Evolutionary conservation across 2,113 vertebrate genomes (phyloP).

Genomic region (Amphilophus citrinellus): DNA sequence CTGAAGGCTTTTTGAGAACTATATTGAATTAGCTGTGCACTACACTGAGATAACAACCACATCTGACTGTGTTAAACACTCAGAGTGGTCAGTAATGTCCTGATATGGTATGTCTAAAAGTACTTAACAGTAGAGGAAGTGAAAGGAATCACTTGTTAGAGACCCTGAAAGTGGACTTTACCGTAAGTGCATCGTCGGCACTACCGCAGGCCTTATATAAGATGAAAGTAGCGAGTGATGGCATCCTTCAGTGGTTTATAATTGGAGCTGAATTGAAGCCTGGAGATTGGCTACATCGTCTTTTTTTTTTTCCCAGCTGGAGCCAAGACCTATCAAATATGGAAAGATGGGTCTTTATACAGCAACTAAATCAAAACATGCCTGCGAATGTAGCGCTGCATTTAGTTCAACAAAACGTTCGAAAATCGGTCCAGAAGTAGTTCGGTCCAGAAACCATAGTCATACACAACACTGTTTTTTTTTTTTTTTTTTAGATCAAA

Average conservation of each 20-base stretch:
- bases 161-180: background rate
- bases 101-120: slow-evolving; percentile 7
- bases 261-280: background rate
- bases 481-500: background rate
- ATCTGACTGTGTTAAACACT: slow-evolving; percentile 9
- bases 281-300: background rate
- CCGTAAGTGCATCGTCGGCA: background rate
- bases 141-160: background rate
- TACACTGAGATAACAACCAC: background rate
- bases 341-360: background rate
- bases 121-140: slow-evolving; percentile 10
- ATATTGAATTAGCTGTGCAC: slow-evolving; percentile 14
- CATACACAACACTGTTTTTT: background rate
- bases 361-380: background rate
- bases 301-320: background rate
- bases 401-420: background rate
- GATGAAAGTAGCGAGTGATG: background rate
- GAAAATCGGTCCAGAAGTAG: background rate
- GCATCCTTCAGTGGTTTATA: background rate
- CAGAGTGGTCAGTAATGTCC: slow-evolving; percentile 16
- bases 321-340: background rate
- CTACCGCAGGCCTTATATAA: background rate
- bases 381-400: background rate
- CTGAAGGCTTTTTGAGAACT: slow-evolving; percentile 9
- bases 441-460: background rate